These are phyloP conservation scores for Noctuana brunneofusca DNA, from an alignment of 2,888 invertebrate species.

Conservation along the genomic window DNA sequence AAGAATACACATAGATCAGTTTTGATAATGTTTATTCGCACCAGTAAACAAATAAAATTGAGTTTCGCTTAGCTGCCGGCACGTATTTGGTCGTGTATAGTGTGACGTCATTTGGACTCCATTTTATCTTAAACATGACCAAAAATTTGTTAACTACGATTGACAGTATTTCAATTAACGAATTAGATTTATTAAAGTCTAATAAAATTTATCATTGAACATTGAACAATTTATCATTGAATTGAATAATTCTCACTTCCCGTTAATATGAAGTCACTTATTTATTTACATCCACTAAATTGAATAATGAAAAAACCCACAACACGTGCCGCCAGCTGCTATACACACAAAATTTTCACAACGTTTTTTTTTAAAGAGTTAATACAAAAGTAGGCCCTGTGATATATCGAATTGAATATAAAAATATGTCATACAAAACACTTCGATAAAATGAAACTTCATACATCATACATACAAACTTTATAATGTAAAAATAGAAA, in stretches of 20 bases:
- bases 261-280: no score
- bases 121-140: no score
- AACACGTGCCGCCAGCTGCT: slow-evolving; percentile 15
- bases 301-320: slow-evolving; percentile 4
- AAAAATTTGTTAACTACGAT: no score
- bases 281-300: neutral
- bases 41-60: slow-evolving; percentile 29
- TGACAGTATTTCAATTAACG: no score
- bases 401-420: slow-evolving; percentile 28
- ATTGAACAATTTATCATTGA: no score
- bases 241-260: neutral
- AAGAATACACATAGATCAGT: slow-evolving; percentile 27
- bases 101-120: neutral
- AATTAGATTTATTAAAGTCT: no score
- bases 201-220: no score
- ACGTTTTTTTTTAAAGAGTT: slow-evolving; percentile 18
- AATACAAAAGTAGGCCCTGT: slow-evolving; percentile 32
- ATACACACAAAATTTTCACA: slow-evolving; percentile 28
- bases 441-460: slow-evolving; percentile 21
- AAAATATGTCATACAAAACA: slow-evolving; percentile 32
- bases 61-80: slow-evolving; percentile 7
- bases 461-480: slow-evolving; percentile 24
- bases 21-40: slow-evolving; percentile 32
- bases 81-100: slow-evolving; percentile 1
- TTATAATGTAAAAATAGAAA: slow-evolving; percentile 24